These are phyloP conservation scores for Geotrupes spiniger DNA, from an alignment of 2,888 invertebrate species.

Conservation along the genomic window DNA sequence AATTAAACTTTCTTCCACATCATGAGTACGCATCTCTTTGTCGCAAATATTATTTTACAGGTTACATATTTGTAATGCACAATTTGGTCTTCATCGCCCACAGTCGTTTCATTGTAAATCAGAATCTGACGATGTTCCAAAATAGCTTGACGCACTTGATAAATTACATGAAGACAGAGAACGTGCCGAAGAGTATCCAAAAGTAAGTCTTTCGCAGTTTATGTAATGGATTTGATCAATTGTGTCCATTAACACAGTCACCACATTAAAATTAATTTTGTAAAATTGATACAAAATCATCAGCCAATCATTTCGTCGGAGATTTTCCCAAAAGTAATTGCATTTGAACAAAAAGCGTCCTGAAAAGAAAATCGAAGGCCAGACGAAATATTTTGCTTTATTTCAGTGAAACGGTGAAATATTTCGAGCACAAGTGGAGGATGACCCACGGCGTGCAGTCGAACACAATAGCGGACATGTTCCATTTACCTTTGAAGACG, in stretches of 20 bases:
- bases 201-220: conserved; percentile 17
- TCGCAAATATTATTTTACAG: conserved; percentile 27
- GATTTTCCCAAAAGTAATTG: too few relatives aligned
- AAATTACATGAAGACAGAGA: conserved; percentile 27
- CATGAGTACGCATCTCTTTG: not conserved
- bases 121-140: conserved; percentile 30
- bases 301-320: too few relatives aligned
- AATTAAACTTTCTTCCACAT: not conserved
- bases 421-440: conserved; percentile 33
- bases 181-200: conserved; percentile 25
- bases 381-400: too few relatives aligned
- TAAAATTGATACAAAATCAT: too few relatives aligned
- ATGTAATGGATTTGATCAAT: too few relatives aligned
- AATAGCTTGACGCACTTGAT: conserved; percentile 30
- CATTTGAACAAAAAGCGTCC: too few relatives aligned
- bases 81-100: conserved; percentile 31
- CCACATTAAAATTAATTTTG: too few relatives aligned
- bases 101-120: conserved; percentile 27
- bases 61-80: conserved; percentile 32
- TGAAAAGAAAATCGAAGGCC: too few relatives aligned
- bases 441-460: conserved; percentile 32
- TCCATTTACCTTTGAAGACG: conserved; percentile 26
- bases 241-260: too few relatives aligned
- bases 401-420: conserved; percentile 27
- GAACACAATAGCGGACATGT: conserved; percentile 25